Evolutionary conservation across 1,140 invertebrate genomes (phyloP), one percentile per base, ranked within the genome.

Genomic region (Acromyrmex echinatior): DNA sequence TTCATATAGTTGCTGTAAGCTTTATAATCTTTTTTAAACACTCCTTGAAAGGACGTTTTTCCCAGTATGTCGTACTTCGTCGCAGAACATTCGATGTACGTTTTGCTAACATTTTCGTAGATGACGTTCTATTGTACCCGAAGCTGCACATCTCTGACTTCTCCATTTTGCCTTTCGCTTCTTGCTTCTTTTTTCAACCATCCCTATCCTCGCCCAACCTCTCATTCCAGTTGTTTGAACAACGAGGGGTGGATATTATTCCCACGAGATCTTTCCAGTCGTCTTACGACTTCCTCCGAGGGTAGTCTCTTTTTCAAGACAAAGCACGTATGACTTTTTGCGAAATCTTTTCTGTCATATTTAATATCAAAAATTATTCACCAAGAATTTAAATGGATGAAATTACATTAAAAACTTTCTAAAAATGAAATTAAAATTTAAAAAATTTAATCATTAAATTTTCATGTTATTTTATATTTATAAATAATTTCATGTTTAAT

Each of bases 221-320:
- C 45, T 77, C 70, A 84, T 86, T 53, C 84, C 31, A 62, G 45
- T 79, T 90, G 89, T 90, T 89, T 90, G 85, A 90, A 90, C 89
- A 90, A 88, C 70, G 77, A 85, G 73, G 66, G 78, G 78, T 73
- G 86, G 88, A 90, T 90, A 90, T 90, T 90, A 91, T 91, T 90
- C 89, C 68, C 86, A 39, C 58, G 70, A 35, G 80, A 77, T 88
- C 81, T 86, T 86, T 53, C 77, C 65, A 86, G 84, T 86, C 80
- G 25, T 84, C 80, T 76, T 84, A 62, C 70, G 70, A 76, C 70
- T 74, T 62, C 25, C 28, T 76, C 39, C 31, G 56, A 62, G 80
- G 25, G 70, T 60, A 74, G 39, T 63, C 70, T 51, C 45, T 51
- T 84, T 74, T 76, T 62, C 58, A 49, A 18, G 25, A 76, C 35